phyloP scores from a whole-genome alignment of 1,140 invertebrate genomes.

The Drosophila repleta region DNA sequence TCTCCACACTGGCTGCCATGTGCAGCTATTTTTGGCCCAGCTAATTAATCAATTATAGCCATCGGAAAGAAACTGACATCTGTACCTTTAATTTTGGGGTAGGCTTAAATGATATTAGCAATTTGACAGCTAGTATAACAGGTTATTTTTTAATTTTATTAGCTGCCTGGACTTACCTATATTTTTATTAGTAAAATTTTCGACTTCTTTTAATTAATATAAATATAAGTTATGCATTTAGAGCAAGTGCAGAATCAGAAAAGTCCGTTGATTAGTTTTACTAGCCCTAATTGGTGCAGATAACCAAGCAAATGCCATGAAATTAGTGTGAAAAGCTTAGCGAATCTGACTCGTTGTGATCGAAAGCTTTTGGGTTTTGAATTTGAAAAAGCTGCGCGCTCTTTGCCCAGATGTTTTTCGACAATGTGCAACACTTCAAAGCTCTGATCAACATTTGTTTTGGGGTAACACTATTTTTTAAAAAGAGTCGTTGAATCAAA shows the following conservation, averaged over 20 bases:
- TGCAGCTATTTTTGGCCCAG: conserved; percentile 24
- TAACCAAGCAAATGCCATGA: conserved; percentile 23
- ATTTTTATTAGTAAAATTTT: neutral
- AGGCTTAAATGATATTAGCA: conserved; percentile 10
- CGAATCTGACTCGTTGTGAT: neutral
- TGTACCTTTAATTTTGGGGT: conserved; percentile 13
- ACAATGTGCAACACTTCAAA: conserved; percentile 7
- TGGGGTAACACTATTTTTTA: conserved; percentile 9
- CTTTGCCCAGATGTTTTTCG: neutral
- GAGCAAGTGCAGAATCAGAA: conserved; percentile 25
- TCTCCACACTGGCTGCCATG: conserved; percentile 33
- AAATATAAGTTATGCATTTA: conserved; percentile 12
- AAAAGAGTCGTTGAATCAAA: neutral
- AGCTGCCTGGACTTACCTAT: too few relatives aligned
- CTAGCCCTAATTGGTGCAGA: conserved; percentile 32
- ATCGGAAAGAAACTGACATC: conserved; percentile 6
- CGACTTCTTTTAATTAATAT: neutral
- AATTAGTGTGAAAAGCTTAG: conserved; percentile 16
- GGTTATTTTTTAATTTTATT: neutral
- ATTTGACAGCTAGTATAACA: conserved; percentile 14
- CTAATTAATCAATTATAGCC: conserved; percentile 69
- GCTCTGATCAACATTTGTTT: neutral
- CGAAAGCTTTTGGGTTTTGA: conserved; percentile 11
- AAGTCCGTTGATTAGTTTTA: conserved; percentile 35
- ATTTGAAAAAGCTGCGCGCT: conserved; percentile 29